These are phyloP conservation scores for Paramisgurnus dabryanus DNA, from an alignment of 2,113 vertebrate genomes.

Conservation along the genomic window DNA sequence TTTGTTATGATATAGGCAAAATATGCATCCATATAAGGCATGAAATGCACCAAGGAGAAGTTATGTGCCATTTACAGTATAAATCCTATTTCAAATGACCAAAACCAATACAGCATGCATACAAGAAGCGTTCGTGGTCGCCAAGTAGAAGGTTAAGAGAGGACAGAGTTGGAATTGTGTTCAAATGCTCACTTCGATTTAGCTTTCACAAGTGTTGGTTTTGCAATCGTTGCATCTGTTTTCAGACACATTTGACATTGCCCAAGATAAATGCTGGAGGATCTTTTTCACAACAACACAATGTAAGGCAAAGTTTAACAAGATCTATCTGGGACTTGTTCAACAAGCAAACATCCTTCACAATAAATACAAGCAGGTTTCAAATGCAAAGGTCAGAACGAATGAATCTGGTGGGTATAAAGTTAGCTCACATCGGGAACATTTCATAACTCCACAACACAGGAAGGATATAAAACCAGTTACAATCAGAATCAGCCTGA, in stretches of 20 bases:
- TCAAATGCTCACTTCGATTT: background rate
- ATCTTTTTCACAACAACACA: background rate
- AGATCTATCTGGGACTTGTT: background rate
- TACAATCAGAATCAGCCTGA: constrained; percentile 20
- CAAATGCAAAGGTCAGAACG: constrained; percentile 9
- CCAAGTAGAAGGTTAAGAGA: background rate
- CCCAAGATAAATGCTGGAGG: background rate
- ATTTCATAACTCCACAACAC: constrained; percentile 7
- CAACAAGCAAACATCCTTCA: background rate
- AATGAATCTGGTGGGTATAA: background rate
- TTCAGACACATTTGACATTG: constrained; percentile 14
- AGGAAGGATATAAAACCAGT: constrained; percentile 34
- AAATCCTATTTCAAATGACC: background rate
- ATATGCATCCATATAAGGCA: background rate
- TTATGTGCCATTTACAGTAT: too few species aligned
- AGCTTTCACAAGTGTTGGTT: constrained; percentile 28
- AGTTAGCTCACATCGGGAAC: background rate
- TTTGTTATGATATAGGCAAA: background rate
- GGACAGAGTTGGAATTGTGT: constrained; percentile 12
- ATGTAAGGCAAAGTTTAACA: background rate
- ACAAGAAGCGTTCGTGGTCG: background rate
- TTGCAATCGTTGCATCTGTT: constrained; percentile 7
- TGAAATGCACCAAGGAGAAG: background rate
- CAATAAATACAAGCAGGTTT: constrained; percentile 16
- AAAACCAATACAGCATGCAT: background rate